Conservation (phyloP, 2,888 invertebrate species). For the Leptogaster cylindrica region DNA sequence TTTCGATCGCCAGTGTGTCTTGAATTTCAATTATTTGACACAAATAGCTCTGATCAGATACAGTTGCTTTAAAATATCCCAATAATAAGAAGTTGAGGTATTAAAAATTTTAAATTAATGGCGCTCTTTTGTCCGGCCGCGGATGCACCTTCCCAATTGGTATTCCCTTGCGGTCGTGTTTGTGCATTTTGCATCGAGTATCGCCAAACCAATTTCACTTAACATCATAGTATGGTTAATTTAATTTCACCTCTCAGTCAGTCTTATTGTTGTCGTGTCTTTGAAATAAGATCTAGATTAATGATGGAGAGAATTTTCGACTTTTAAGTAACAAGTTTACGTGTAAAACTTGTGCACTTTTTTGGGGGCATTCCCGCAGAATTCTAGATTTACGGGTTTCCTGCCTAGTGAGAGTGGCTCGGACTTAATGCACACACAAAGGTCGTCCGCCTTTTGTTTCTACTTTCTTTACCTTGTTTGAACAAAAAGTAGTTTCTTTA, state of each 20-base stretch:
- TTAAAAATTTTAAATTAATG: conserved; percentile 13
- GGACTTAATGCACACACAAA: too few relatives aligned
- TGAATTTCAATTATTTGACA: conserved; percentile 41
- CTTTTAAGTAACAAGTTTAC: background rate
- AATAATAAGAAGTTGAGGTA: background rate
- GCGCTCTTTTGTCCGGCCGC: background rate
- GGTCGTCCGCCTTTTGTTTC: background rate
- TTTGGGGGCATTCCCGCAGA: conserved; percentile 1
- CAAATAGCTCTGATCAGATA: conserved; percentile 24
- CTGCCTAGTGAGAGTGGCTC: conserved; percentile 22
- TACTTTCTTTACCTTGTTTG: conserved; percentile 27
- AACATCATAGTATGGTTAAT: too few relatives aligned
- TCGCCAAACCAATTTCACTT: too few relatives aligned
- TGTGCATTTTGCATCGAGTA: too few relatives aligned
- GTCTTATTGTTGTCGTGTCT: background rate
- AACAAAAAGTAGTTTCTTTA: too few relatives aligned
- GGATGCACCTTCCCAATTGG: background rate
- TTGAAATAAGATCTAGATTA: conserved; percentile 17
- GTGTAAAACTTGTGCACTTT: background rate
- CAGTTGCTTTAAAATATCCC: conserved; percentile 14
- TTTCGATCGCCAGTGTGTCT: conserved; percentile 7
- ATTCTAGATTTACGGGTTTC: background rate
- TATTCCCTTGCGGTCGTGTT: background rate
- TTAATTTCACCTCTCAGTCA: conserved; percentile 7
- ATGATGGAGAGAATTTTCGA: background rate